A percentile compares a stretch with the other conserved stretches of the same genome.
phyloP scores from a whole-genome alignment of 1,140 invertebrate species.

The Heliconius congener region DNA sequence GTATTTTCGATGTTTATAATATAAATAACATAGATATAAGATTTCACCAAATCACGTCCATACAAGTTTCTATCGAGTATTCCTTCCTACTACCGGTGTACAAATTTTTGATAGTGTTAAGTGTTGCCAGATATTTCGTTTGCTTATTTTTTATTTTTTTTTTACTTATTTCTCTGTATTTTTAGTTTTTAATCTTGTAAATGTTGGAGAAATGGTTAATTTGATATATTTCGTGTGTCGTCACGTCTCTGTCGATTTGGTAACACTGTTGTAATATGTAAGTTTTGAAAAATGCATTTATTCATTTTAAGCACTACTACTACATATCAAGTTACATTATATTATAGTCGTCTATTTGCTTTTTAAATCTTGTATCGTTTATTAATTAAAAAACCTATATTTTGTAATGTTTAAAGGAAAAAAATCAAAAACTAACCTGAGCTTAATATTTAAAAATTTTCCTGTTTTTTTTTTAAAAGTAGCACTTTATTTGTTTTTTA shows the following conservation, averaged over 20 bases:
- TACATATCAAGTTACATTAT: background rate
- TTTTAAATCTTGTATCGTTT: background rate
- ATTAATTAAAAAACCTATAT: background rate
- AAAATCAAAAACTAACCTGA: too few species aligned
- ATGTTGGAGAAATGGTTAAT: background rate
- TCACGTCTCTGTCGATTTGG: background rate
- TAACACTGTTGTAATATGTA: slow-evolving; percentile 11
- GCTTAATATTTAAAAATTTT: too few species aligned
- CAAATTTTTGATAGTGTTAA: slow-evolving; percentile 11
- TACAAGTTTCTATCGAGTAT: slow-evolving; percentile 11
- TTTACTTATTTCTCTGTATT: slow-evolving; percentile 2
- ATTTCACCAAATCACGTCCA: slow-evolving; percentile 10
- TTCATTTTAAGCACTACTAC: background rate
- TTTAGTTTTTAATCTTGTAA: background rate
- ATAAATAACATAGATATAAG: slow-evolving; percentile 4
- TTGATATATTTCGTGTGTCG: slow-evolving; percentile 1
- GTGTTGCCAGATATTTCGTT: slow-evolving; percentile 1
- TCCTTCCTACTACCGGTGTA: slow-evolving; percentile 9
- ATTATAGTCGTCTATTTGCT: background rate
- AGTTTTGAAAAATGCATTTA: slow-evolving; percentile 13
- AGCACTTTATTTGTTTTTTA: too few species aligned
- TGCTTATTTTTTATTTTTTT: background rate
- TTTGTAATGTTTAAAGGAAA: background rate
- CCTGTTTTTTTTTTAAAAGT: too few species aligned
- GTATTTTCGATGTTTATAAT: slow-evolving; percentile 1